These are phyloP conservation scores for Xylocampa areola DNA, from an alignment of 2,888 invertebrate species.

Conservation along the genomic window DNA sequence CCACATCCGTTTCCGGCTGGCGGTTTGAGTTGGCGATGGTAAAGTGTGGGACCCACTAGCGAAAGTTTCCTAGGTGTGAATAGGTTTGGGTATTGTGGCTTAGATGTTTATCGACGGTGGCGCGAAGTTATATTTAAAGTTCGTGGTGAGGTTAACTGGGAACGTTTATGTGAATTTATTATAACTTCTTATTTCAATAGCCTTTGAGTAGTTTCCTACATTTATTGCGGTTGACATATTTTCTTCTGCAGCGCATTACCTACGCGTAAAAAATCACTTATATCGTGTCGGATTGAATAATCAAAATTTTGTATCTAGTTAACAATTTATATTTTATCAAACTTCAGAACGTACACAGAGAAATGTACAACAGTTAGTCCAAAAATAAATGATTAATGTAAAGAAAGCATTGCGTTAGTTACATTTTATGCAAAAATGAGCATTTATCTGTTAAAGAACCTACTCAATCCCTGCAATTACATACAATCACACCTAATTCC, in stretches of 20 bases:
- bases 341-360: too few species aligned
- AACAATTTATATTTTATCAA: too few species aligned
- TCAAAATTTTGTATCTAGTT: too few species aligned
- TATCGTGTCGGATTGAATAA: too few species aligned
- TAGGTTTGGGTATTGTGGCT: constrained; percentile 14
- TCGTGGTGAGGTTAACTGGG: neutral
- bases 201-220: neutral
- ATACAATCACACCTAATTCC: too few species aligned
- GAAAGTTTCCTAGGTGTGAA: constrained; percentile 33
- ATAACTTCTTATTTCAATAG: neutral
- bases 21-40: constrained; percentile 52
- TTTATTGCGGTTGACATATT: neutral
- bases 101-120: constrained; percentile 22
- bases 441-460: too few species aligned
- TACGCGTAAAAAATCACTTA: too few species aligned
- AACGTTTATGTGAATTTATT: neutral
- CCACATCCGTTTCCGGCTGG: constrained; percentile 70
- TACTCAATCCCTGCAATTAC: too few species aligned
- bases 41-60: constrained; percentile 38
- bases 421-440: too few species aligned
- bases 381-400: too few species aligned
- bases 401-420: too few species aligned
- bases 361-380: too few species aligned
- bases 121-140: constrained; percentile 7
- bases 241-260: neutral